Percentiles rank a stretch among this genome's conserved stretches.
These are phyloP conservation scores for Cepaea nemoralis DNA, from an alignment of 1,140 invertebrate species.

Conservation along the genomic window DNA sequence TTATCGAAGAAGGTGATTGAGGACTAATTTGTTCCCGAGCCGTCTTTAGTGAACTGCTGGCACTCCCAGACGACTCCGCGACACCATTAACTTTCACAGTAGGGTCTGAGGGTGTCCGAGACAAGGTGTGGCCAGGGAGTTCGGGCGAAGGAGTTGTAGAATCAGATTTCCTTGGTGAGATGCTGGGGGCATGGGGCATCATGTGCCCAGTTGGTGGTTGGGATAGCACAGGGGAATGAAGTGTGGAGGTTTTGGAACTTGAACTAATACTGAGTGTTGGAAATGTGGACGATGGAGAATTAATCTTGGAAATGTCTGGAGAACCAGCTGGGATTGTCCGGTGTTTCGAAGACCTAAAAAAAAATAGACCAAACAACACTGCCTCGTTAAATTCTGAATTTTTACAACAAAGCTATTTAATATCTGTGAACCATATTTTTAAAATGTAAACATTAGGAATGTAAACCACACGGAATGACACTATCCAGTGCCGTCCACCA, in stretches of 20 bases:
- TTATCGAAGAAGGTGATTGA: not conserved
- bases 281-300: not conserved
- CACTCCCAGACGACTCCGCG: not conserved
- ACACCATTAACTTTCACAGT: not conserved
- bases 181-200: not conserved
- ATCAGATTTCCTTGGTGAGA: not conserved
- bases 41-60: slow-evolving; percentile 38
- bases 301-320: slow-evolving; percentile 25
- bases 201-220: not conserved
- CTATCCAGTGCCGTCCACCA: no score
- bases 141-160: not conserved
- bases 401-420: no score
- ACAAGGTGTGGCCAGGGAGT: not conserved
- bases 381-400: slow-evolving; percentile 39
- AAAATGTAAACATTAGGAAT: no score
- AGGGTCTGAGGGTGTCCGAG: not conserved
- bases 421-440: no score
- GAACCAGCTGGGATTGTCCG: slow-evolving; percentile 36
- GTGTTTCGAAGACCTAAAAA: slow-evolving; percentile 23
- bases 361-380: slow-evolving; percentile 1
- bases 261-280: not conserved
- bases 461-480: no score
- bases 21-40: not conserved
- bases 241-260: not conserved
- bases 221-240: not conserved